phyloP scores from a whole-genome alignment of 2,797 vertebrate genomes.

The Otolemur crassicaudatus region DNA sequence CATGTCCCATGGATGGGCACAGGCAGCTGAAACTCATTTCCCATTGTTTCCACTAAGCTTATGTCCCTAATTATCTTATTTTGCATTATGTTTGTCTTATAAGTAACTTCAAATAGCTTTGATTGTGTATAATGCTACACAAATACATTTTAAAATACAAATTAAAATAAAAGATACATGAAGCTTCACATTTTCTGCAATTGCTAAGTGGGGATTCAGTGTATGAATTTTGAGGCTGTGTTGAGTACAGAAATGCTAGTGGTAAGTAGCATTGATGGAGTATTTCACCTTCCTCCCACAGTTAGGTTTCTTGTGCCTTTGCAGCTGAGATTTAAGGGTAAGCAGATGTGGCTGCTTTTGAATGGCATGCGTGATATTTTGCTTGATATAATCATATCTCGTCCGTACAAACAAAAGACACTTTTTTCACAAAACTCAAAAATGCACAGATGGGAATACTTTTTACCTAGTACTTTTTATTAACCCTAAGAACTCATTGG shows the following conservation, averaged over 20 bases:
- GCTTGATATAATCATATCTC: not conserved
- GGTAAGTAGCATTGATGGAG: not conserved
- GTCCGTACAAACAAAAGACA: not conserved
- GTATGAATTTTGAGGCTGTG: not conserved
- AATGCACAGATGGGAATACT: not conserved
- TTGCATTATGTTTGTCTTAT: slow-evolving; percentile 6
- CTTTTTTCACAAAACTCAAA: not conserved
- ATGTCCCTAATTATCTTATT: not conserved
- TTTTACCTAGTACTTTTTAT: not conserved
- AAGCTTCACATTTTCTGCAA: not conserved
- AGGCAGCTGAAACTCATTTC: not conserved
- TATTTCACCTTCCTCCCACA: not conserved
- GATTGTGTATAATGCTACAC: not conserved
- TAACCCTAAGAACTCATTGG: not conserved
- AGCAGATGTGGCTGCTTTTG: not conserved
- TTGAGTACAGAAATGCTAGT: not conserved
- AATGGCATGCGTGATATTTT: not conserved
- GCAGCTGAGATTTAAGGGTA: not conserved
- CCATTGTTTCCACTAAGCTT: not conserved
- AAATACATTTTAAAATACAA: not conserved
- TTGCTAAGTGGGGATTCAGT: not conserved
- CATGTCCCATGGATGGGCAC: not conserved
- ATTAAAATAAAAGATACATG: not conserved
- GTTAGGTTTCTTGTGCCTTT: not conserved
- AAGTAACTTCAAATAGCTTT: not conserved